These are phyloP conservation scores for Drosophila tani DNA, from an alignment of 1,140 invertebrate species.

Conservation along the genomic window DNA sequence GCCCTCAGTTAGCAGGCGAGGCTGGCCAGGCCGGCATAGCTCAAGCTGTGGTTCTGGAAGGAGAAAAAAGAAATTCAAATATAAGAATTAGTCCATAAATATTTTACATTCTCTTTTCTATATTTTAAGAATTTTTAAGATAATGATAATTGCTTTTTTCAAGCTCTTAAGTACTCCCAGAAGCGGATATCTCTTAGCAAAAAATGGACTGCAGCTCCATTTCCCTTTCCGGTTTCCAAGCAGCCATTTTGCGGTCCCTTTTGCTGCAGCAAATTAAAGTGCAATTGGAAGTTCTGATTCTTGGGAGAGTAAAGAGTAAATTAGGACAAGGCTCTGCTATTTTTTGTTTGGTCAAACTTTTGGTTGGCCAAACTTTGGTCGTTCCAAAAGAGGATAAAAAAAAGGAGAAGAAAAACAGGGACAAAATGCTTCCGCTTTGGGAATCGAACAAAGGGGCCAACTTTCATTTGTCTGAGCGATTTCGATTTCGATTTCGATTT, in stretches of 20 bases:
- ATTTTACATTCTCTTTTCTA: neutral
- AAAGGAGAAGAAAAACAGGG: neutral
- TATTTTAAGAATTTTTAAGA: too few relatives aligned
- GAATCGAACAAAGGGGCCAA: constrained; percentile 8
- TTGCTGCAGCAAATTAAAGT: constrained; percentile 6
- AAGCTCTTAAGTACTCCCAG: neutral
- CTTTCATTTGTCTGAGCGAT: constrained; percentile 23
- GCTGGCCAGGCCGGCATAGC: neutral
- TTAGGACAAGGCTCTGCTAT: neutral
- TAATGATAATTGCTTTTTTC: neutral
- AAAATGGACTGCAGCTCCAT: neutral
- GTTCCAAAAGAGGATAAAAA: neutral
- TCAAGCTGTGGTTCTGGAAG: neutral
- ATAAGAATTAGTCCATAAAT: neutral
- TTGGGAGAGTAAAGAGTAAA: neutral
- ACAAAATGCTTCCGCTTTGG: constrained; percentile 12
- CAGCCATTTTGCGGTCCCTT: neutral
- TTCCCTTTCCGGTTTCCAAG: neutral
- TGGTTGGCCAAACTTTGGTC: constrained; percentile 10
- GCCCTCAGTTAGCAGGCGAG: neutral
- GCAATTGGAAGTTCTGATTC: neutral
- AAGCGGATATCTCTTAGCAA: neutral
- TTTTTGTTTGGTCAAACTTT: constrained; percentile 6
- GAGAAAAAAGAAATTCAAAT: neutral
- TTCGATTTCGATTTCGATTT: constrained; percentile 32